Percentiles rank a stretch among this genome's conserved stretches.
phyloP scores from a whole-genome alignment of 2,113 vertebrate species.

The Lycaon pictus region DNA sequence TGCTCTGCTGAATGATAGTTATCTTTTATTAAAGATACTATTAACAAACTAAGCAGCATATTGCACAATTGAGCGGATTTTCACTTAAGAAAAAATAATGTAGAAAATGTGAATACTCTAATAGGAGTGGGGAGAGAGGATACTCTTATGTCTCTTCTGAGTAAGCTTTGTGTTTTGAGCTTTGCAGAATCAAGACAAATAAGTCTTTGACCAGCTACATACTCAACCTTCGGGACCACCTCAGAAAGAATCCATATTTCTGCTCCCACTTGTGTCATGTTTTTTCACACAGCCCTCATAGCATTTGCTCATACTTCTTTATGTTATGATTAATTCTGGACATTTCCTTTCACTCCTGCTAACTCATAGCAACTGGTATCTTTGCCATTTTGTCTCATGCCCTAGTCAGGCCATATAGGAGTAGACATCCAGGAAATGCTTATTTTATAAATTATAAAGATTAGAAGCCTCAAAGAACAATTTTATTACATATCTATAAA shows the following conservation, averaged over 20 bases:
- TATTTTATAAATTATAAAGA: constrained; percentile 14
- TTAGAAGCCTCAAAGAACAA: background rate
- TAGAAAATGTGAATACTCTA: background rate
- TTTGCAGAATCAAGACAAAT: background rate
- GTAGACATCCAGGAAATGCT: background rate
- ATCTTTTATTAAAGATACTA: background rate
- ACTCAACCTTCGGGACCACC: background rate
- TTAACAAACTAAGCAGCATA: background rate
- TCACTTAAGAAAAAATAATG: background rate
- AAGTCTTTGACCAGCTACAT: background rate
- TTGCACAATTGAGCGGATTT: background rate
- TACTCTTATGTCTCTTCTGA: background rate
- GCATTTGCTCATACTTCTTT: background rate
- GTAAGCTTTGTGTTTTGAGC: background rate
- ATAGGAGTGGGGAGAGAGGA: background rate
- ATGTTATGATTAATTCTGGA: constrained; percentile 14
- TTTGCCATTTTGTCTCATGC: background rate
- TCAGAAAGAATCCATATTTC: background rate
- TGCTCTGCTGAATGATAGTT: background rate
- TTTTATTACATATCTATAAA: background rate
- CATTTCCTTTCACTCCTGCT: background rate
- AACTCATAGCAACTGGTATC: background rate
- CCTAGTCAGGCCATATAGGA: background rate
- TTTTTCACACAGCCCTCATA: background rate
- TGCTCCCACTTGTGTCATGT: background rate